These are phyloP conservation scores for Philereme transversata DNA, from an alignment of 2,888 invertebrate genomes.

Conservation along the genomic window DNA sequence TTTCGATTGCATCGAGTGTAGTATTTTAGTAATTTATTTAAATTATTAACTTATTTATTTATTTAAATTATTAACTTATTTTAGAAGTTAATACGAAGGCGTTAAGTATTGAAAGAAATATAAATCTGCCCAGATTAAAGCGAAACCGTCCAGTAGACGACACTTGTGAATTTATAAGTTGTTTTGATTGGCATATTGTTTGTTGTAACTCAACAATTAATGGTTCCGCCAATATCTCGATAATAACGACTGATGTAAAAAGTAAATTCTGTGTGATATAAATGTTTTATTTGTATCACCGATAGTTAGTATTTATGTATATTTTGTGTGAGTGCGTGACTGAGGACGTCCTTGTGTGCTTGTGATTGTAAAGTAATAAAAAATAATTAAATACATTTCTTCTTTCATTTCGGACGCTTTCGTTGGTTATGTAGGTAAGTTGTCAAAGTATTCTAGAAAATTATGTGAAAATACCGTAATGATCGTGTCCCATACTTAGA, in stretches of 20 bases:
- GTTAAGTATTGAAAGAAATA: constrained; percentile 50
- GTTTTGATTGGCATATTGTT: constrained; percentile 63
- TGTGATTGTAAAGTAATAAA: constrained; percentile 78
- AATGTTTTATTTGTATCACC: constrained; percentile 73
- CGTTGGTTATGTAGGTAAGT: constrained; percentile 2
- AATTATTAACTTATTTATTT: constrained; percentile 81
- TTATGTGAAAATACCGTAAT: constrained; percentile 59
- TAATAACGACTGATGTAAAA: constrained; percentile 81
- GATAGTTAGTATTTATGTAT: constrained; percentile 76
- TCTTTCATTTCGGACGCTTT: constrained; percentile 30
- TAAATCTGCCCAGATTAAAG: constrained; percentile 34
- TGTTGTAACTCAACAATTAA: constrained; percentile 53
- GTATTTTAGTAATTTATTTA: constrained; percentile 76
- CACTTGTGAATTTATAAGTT: constrained; percentile 44
- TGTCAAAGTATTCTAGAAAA: constrained; percentile 17
- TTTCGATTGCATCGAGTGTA: constrained; percentile 55
- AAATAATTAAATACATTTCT: constrained; percentile 43
- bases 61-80: constrained; percentile 84
- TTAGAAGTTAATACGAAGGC: constrained; percentile 71
- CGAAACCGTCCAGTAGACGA: constrained; percentile 44
- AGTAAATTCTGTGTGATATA: constrained; percentile 75
- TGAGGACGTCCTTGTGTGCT: constrained; percentile 83
- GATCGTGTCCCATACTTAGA: constrained; percentile 43
- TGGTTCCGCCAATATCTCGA: constrained; percentile 71
- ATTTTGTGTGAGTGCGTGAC: constrained; percentile 73